Evolutionary conservation across 1,140 invertebrate species (phyloP), one percentile per base, ranked within the genome.

Genomic region (Drosophila busckii): DNA sequence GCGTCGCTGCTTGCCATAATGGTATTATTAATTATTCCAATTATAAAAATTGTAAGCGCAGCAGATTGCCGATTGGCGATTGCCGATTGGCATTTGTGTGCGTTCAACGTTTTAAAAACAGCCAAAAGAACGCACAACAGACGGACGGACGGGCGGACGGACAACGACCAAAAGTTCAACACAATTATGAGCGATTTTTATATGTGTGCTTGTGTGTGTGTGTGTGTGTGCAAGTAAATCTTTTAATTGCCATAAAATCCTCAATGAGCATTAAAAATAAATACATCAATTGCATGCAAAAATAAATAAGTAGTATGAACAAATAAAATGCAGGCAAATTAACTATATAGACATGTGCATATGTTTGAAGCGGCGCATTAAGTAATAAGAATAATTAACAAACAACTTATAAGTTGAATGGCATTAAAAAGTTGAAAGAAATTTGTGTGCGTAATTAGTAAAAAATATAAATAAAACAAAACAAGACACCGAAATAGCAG

Each of bases 1-100:
- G n/a, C 55, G 42, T 3, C 28, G 54, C 46, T 26, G 46, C 23
- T 63, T 32, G 35, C 61, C 67, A 80, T 84, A 84, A 84, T 84
- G 73, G 80, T 80, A 84, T 84, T 84, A 84, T 84, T 84, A 84
- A 84, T 84, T 84, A 84, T 84, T 84, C 80, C 80, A 84, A 84
- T 84, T 84, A 84, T 84, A 84, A 84, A 84, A 80, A 84, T 73
- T 73, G 73, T 80, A 82, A 82, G 75, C 64, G 75, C 64, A 48
- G 40, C 56, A 65, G 73, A 80, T 75, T 73, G 64, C 52, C 70
- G 64, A 68, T 76, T 62, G 56, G 61, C 49, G 48, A 52, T 50
- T 52, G 58, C 23, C 26, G 44, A 12, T 34, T 29, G 52, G 50
- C 44, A 38, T 32, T 65, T 63, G 58, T 69, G 49, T 29, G 53